phyloP scores from a whole-genome alignment of 2,113 vertebrate species.

The Vulpes ferrilata region DNA sequence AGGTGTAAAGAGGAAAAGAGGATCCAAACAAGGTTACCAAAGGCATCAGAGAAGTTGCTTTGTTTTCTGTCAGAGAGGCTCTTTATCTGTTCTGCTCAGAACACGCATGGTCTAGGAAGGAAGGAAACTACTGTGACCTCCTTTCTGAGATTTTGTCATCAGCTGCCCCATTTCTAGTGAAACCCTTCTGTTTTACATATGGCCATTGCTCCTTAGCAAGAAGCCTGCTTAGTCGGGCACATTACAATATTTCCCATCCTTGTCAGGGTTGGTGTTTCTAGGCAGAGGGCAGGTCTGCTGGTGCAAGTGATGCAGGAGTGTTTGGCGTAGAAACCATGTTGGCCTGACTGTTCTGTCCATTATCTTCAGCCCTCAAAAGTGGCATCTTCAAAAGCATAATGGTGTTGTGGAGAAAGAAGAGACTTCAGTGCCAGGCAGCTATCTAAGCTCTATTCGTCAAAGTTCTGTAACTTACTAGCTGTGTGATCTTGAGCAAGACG shows the following conservation, averaged over 20 bases:
- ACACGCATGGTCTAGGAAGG: neutral
- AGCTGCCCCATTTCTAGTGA: neutral
- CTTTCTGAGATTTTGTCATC: neutral
- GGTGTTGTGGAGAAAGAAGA: constrained; percentile 7
- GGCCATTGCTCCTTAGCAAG: neutral
- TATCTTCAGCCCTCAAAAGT: neutral
- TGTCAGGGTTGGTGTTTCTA: constrained; percentile 27
- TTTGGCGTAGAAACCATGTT: neutral
- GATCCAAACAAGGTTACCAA: neutral
- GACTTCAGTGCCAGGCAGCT: neutral
- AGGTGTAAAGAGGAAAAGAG: neutral
- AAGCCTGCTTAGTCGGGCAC: neutral
- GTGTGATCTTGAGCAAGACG: constrained; percentile 35
- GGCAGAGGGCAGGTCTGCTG: neutral
- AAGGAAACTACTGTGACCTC: neutral
- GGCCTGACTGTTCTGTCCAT: neutral
- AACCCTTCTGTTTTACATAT: neutral
- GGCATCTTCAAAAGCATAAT: neutral
- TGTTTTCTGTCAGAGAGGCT: neutral
- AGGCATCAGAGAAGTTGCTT: neutral
- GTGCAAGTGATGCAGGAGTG: neutral
- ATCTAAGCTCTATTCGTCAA: neutral
- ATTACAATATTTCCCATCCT: neutral
- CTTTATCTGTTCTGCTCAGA: neutral
- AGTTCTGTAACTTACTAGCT: neutral